Evolutionary conservation across 2,888 invertebrate species (phyloP), one percentile per base, ranked within the genome.

Genomic region (Lithophane semibrunnea): DNA sequence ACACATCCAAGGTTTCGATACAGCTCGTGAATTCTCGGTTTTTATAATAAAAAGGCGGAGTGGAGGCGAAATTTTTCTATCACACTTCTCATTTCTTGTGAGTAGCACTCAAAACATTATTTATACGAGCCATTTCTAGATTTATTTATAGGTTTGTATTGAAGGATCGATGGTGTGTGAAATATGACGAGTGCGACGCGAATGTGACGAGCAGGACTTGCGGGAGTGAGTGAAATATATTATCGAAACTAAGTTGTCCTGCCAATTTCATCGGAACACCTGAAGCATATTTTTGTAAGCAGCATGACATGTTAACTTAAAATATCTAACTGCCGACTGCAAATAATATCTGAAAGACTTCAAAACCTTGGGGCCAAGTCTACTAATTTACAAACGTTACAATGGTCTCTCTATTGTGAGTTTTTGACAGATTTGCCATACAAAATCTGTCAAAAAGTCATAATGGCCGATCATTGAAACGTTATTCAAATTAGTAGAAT

Each of bases 31-130:
- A 86, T 83, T 83, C 80, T 65, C 81, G 83, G 83, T 85, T 88
- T 86, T 88, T 89, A 89, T 86, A 85, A 3, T 73, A 76, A 75
- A 74, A 77, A 76, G 76, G 75, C 78, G 49, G 69, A 73, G 81
- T 63, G 69, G 70, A 63, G 80, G 80, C 80, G 72, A 83, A 83
- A 61, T 90, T 89, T 84, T 89, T 88, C 90, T 88, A 88, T 91
- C 87, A 88, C 88, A 85, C 82, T 89, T 89, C 86, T 87, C 89
- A 86, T 90, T 91, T 90, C 88, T 86, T 84, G 74, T 80, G 81
- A 84, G 82, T 77, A 84, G 84, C 85, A 87, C 88, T 84, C 84
- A 64, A 77, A 83, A 75, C 77, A 86, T 86, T 86, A 84, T 82
- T 84, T 87, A 80, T 80, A 84, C 63, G 70, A 72, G 82, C 72